These are phyloP conservation scores for Torymus auratus DNA, from an alignment of 2,888 invertebrate species.

Conservation along the genomic window DNA sequence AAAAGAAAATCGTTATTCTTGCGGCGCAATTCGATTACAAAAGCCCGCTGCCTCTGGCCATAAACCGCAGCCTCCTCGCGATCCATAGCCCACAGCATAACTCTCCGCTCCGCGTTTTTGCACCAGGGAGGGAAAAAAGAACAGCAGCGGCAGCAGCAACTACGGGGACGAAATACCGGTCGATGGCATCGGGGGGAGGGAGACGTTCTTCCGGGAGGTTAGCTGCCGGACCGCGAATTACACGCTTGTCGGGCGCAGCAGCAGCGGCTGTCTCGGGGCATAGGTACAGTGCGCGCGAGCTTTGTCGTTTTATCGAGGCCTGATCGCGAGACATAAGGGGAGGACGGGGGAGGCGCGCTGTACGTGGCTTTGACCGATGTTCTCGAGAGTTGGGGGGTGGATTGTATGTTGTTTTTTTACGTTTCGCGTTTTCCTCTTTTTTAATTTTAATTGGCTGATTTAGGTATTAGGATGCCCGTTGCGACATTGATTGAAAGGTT, in stretches of 20 bases:
- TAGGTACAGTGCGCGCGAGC: not conserved
- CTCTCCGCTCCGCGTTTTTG: not conserved
- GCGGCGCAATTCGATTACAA: no score
- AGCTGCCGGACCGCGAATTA: conserved; percentile 71
- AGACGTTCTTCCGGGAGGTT: conserved; percentile 68
- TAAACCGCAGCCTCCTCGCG: no score
- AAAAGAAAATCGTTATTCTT: no score
- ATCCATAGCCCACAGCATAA: no score
- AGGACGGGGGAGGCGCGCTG: not conserved
- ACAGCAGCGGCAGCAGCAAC: not conserved
- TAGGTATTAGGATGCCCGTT: no score
- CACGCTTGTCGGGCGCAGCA: conserved; percentile 74
- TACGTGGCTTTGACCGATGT: not conserved
- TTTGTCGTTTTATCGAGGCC: conserved; percentile 41
- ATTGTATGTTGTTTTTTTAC: no score
- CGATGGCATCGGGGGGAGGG: conserved; percentile 35
- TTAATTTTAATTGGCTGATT: no score
- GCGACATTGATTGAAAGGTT: no score
- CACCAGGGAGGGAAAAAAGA: not conserved
- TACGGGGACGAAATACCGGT: not conserved
- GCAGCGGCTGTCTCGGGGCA: not conserved
- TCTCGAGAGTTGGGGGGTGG: no score
- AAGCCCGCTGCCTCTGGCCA: no score
- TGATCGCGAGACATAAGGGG: conserved; percentile 17
- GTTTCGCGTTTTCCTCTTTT: no score